These are phyloP conservation scores for Boulengeromyrus knoepffleri DNA, from an alignment of 2,113 vertebrate species.

Conservation along the genomic window DNA sequence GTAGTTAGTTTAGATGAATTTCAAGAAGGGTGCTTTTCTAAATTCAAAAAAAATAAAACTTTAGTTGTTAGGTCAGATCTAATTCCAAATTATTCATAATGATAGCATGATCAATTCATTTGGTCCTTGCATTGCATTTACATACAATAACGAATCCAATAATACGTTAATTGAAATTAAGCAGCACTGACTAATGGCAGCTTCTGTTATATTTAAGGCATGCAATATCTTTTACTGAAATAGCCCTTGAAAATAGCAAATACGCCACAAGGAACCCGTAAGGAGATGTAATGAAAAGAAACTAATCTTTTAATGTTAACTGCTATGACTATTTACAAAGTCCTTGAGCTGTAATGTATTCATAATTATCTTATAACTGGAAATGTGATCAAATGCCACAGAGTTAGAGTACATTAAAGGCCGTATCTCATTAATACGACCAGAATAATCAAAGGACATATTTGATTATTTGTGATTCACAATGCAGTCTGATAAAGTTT, in stretches of 20 bases:
- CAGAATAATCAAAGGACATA: not conserved
- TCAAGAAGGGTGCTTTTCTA: not conserved
- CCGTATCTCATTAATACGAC: not conserved
- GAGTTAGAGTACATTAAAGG: not conserved
- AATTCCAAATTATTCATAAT: not conserved
- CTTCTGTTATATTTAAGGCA: constrained; percentile 5
- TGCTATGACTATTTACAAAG: not conserved
- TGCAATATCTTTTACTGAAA: not conserved
- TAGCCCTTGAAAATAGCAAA: not conserved
- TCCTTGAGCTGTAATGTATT: not conserved
- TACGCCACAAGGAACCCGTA: not conserved
- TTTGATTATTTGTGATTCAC: not conserved
- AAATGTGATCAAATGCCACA: not conserved
- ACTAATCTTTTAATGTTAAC: not conserved
- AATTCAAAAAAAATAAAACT: not conserved
- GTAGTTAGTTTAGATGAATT: not conserved
- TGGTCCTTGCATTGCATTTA: not conserved
- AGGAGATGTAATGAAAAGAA: not conserved
- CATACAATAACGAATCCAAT: constrained; percentile 40
- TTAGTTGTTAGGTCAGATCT: not conserved
- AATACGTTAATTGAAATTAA: constrained; percentile 17
- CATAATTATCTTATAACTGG: not conserved
- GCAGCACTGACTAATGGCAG: not conserved
- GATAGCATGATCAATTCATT: not conserved
- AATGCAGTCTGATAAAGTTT: not conserved